Conservation (phyloP, 1,140 invertebrate species). For the Scaptomyza montana region DNA sequence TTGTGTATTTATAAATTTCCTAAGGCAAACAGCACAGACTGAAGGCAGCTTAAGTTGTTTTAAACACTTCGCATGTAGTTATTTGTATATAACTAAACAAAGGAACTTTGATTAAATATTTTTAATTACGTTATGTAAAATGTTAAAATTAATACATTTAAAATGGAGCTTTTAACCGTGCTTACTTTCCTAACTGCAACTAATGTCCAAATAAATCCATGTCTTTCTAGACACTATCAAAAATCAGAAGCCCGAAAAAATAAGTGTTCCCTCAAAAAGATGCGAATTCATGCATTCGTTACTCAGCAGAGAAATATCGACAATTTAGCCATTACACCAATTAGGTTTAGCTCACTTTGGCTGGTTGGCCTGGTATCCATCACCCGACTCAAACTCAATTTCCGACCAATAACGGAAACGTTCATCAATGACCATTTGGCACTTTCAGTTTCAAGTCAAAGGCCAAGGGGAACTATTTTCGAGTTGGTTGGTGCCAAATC, state of each 20-base stretch:
- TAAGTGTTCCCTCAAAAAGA: not conserved
- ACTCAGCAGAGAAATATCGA: too few species aligned
- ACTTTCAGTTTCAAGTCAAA: conserved; percentile 68
- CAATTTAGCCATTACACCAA: conserved; percentile 35
- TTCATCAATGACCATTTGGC: conserved; percentile 73
- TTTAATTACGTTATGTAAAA: not conserved
- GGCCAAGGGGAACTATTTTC: conserved; percentile 31
- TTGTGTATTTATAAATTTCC: not conserved
- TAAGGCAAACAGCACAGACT: not conserved
- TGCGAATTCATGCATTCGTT: not conserved
- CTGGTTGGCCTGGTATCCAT: conserved; percentile 17
- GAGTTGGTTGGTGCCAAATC: conserved; percentile 59
- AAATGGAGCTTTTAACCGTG: not conserved
- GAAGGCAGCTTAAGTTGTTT: not conserved
- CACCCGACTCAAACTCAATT: conserved; percentile 55
- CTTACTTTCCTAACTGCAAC: not conserved
- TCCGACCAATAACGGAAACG: conserved; percentile 66
- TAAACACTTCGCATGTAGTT: not conserved
- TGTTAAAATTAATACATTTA: not conserved
- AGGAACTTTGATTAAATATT: too few species aligned
- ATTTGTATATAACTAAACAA: not conserved
- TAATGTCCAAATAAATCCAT: not conserved
- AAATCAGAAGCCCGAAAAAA: too few species aligned
- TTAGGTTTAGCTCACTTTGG: conserved; percentile 19
- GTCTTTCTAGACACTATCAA: too few species aligned